These are phyloP conservation scores for Dicrurus megarhynchus DNA, from an alignment of 2,113 vertebrate genomes.

Conservation along the genomic window DNA sequence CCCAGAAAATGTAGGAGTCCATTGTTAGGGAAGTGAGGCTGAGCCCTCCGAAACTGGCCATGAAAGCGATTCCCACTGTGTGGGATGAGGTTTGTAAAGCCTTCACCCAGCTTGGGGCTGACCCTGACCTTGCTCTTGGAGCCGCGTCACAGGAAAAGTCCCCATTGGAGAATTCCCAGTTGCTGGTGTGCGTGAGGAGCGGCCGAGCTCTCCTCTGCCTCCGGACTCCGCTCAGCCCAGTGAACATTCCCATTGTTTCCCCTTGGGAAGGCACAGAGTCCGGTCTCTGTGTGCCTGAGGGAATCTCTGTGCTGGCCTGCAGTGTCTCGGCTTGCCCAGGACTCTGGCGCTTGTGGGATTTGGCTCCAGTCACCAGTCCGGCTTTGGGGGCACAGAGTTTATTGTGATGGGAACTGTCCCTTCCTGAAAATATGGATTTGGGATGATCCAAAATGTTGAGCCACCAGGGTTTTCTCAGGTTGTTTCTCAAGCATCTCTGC, in stretches of 20 bases:
- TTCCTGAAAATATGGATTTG: not conserved
- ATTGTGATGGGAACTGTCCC: fast-evolving
- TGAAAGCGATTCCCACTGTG: constrained; percentile 15
- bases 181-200: not conserved
- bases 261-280: not conserved
- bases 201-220: not conserved
- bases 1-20: not conserved
- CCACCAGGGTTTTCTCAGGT: fast-evolving
- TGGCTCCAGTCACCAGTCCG: not conserved
- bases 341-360: not conserved
- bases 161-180: not conserved
- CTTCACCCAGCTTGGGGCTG: constrained; percentile 22
- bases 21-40: not conserved
- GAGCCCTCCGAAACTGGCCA: not conserved
- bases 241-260: not conserved
- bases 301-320: not conserved
- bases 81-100: constrained; percentile 50
- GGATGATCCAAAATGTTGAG: fast-evolving
- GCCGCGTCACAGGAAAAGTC: not conserved
- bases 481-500: not conserved
- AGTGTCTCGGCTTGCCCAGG: fast-evolving
- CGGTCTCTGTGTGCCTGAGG: fast-evolving
- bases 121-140: constrained; percentile 13
- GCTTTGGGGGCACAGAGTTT: not conserved
- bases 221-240: not conserved